Evolutionary conservation across 2,888 invertebrate genomes (phyloP).

Genomic region (Macropis europaea): DNA sequence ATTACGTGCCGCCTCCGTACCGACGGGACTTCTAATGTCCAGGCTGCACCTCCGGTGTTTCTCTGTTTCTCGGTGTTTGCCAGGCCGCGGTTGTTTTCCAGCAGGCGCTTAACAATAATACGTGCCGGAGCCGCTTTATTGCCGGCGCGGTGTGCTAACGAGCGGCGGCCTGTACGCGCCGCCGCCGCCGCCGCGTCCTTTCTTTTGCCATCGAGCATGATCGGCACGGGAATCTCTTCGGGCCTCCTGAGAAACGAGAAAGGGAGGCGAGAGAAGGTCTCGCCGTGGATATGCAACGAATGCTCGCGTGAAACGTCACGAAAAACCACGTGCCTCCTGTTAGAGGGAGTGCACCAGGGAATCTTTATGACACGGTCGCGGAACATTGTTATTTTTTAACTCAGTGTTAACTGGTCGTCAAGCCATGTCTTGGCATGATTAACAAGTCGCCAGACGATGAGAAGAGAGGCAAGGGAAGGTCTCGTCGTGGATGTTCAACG

Average conservation of each 20-base stretch:
- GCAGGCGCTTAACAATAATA: slow-evolving; percentile 65
- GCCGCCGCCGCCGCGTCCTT: slow-evolving; percentile 40
- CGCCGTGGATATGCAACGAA: slow-evolving; percentile 47
- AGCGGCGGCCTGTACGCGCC: slow-evolving; percentile 54
- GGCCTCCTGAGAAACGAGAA: slow-evolving; percentile 37
- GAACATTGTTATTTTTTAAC: no score
- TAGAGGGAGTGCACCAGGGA: slow-evolving; percentile 32
- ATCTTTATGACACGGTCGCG: no score
- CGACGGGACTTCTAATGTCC: slow-evolving; percentile 52
- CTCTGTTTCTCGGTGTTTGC: slow-evolving; percentile 10
- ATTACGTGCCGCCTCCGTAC: slow-evolving; percentile 53
- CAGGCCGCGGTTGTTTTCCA: slow-evolving; percentile 35
- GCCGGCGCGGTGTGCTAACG: slow-evolving; percentile 62
- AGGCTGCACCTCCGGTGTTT: slow-evolving; percentile 36
- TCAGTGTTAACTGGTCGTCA: no score
- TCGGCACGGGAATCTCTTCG: slow-evolving; percentile 52
- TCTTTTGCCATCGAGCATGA: slow-evolving; percentile 56
- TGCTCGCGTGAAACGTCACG: slow-evolving; percentile 26
- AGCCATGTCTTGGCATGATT: no score
- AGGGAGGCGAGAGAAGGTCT: slow-evolving; percentile 51
- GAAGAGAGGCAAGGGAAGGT: slow-evolving; percentile 50
- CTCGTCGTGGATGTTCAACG: slow-evolving; percentile 47
- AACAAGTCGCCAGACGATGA: no score
- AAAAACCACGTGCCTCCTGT: slow-evolving; percentile 34
- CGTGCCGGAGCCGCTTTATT: slow-evolving; percentile 61